Conservation (phyloP, 2,888 invertebrate genomes). For the Polyploca ridens region DNA sequence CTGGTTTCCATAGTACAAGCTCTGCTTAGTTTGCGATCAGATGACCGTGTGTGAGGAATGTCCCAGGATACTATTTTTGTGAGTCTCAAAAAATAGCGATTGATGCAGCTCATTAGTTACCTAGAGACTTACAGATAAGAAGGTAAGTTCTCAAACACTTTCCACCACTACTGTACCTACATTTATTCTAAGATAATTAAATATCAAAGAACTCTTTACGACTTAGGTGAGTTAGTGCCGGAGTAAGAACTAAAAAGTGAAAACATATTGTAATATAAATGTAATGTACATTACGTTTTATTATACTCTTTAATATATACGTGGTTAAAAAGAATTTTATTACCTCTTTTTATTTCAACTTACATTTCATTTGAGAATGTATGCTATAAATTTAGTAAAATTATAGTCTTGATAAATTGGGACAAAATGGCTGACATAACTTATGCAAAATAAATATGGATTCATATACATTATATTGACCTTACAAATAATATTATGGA, state of each 20-base stretch:
- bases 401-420: neutral
- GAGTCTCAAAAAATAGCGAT: too few relatives aligned
- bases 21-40: too few relatives aligned
- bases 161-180: neutral
- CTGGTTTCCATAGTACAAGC: too few relatives aligned
- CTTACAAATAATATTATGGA: too few relatives aligned
- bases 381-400: neutral
- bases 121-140: too few relatives aligned
- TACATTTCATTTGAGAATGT: constrained; percentile 2
- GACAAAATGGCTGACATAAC: neutral
- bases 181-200: constrained; percentile 15
- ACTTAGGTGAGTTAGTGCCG: constrained; percentile 38
- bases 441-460: neutral
- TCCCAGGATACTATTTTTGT: too few relatives aligned
- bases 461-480: too few relatives aligned
- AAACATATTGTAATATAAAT: neutral
- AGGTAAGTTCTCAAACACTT: neutral
- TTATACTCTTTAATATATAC: constrained; percentile 5
- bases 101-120: too few relatives aligned
- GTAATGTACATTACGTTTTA: constrained; percentile 3
- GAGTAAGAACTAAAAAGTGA: constrained; percentile 13
- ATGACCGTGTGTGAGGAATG: too few relatives aligned
- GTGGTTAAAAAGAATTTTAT: neutral
- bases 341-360: neutral
- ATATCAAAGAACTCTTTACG: constrained; percentile 40